Evolutionary conservation across 2,113 vertebrate species (phyloP).

Genomic region (Lampris incognitus): DNA sequence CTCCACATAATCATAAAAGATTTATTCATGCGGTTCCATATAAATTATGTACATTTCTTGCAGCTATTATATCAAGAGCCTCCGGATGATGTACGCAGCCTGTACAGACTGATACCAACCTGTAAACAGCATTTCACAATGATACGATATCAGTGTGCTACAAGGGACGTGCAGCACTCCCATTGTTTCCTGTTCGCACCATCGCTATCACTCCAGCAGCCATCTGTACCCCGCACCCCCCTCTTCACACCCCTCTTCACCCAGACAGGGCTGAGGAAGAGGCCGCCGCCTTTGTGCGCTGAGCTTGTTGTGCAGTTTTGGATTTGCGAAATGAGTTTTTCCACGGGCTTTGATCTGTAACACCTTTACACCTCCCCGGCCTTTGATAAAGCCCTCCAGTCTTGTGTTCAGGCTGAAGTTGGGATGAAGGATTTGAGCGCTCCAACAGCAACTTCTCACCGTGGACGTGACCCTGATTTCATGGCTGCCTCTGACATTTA

Average conservation of each 20-base stretch:
- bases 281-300: constrained; percentile 13
- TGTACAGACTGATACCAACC: constrained; percentile 16
- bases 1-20: constrained; percentile 43
- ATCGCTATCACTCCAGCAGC: constrained; percentile 36
- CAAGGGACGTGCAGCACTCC: not conserved
- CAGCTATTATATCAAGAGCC: constrained; percentile 24
- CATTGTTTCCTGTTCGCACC: constrained; percentile 3
- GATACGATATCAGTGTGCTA: not conserved
- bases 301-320: constrained; percentile 9
- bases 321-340: constrained; percentile 32
- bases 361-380: constrained; percentile 6
- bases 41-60: constrained; percentile 50
- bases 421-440: constrained; percentile 43
- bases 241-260: not conserved
- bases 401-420: constrained; percentile 30
- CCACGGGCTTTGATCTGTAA: constrained; percentile 18
- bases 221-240: constrained; percentile 16
- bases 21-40: constrained; percentile 37
- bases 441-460: constrained; percentile 35
- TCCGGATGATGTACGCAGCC: constrained; percentile 12
- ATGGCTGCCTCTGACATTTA: constrained; percentile 47
- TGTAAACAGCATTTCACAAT: constrained; percentile 27
- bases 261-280: constrained; percentile 2
- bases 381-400: constrained; percentile 17
- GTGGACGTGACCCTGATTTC: constrained; percentile 46